Evolutionary conservation across 2,797 vertebrate species (phyloP).

Genomic region (Florisuga fusca): DNA sequence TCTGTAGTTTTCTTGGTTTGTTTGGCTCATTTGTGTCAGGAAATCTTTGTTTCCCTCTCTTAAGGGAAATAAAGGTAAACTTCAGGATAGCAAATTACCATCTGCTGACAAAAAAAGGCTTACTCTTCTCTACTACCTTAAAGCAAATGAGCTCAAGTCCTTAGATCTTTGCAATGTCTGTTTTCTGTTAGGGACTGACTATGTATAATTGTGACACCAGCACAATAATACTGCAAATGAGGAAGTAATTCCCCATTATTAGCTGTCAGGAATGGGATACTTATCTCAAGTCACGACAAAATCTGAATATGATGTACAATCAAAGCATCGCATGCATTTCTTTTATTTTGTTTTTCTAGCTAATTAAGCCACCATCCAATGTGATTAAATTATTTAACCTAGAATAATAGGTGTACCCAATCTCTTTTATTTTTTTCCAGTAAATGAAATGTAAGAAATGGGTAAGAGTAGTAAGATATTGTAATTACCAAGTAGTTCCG

Average conservation of each 20-base stretch:
- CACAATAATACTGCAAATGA: not conserved
- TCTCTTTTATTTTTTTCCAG: conserved; percentile 14
- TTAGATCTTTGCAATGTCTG: not conserved
- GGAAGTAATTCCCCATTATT: not conserved
- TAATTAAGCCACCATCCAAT: conserved; percentile 13
- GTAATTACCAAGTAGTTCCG: not conserved
- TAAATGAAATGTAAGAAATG: not conserved
- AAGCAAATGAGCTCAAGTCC: not conserved
- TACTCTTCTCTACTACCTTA: not conserved
- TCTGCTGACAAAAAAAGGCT: not conserved
- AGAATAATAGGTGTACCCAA: not conserved
- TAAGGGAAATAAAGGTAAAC: not conserved
- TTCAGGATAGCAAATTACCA: not conserved
- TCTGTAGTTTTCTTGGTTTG: not conserved
- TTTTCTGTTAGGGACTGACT: not conserved
- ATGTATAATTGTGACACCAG: not conserved
- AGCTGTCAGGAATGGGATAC: not conserved
- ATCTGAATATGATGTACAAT: not conserved
- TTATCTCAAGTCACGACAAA: not conserved
- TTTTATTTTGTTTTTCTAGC: not conserved
- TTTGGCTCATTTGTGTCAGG: not conserved
- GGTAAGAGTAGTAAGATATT: not conserved
- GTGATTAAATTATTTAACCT: conserved; percentile 24
- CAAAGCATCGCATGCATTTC: not conserved
- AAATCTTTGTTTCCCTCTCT: not conserved